Base-by-base conservation (phyloP, 2,888 invertebrate species). In the Cartodere bifasciata region DNA sequence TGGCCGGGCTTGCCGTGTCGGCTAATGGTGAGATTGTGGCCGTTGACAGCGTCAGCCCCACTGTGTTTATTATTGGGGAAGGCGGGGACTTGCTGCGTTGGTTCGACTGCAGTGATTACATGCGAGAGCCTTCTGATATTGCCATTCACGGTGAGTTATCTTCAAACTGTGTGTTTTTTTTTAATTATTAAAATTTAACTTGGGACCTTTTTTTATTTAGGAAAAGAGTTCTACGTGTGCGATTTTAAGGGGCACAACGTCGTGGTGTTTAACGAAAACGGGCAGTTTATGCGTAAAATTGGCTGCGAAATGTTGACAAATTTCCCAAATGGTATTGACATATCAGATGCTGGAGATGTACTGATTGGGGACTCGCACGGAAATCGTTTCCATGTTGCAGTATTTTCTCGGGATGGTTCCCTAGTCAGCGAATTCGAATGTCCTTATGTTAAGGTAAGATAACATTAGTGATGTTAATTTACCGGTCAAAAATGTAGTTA, bases 211-310 rank as follows among this genome's bases (percentile, higher is more conserved):
- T 39, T 36, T 34, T 38, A 56, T 57, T 14, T 60, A 86, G 86
- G 85, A 50, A 83, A 82, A 56, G 86, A 87, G 60, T 91, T 87
- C 60, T 95, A 87, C 63, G 90, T 95, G 37, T 95, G 94, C 62
- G 94, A 95, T 64, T 95, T 94, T 62, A 95, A 95, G 64, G 94
- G 92, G 30, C 94, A 94, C 64, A 92, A 92, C 62, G 92, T 94
- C 31, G 92, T 92, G 14, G 92, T 94, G 27, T 92, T 92, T 60
- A 86, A 82, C 56, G 90, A 91, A 56, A 84, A 86, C 41, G 94
- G 94, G 34, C 75, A 76, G 40, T 94, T 88, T 64, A 65, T 90
- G 52, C 81, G 92, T 45, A 81, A 90, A 46, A 94, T 95, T 59
- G 95, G 94, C 43, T 85, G 84, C 64, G 91, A 94, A 64, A 88